A percentile compares a stretch with the other conserved stretches of the same genome.
phyloP scores from a whole-genome alignment of 2,113 vertebrate species.

The Catagonus wagneri region DNA sequence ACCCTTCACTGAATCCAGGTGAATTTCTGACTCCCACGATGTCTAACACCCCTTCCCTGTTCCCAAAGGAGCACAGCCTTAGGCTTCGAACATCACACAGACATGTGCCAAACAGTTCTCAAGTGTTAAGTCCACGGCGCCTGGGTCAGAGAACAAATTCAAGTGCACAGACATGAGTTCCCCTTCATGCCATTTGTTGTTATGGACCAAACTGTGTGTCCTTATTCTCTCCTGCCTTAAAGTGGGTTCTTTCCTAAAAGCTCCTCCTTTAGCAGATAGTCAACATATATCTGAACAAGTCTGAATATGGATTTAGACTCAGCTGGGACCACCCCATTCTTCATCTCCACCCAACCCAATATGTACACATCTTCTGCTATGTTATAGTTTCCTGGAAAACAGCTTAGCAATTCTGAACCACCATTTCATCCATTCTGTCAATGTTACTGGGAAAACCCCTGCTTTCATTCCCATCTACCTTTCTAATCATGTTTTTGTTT shows the following conservation, averaged over 20 bases:
- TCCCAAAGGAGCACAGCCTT: not conserved
- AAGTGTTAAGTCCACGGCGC: not conserved
- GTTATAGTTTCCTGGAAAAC: not conserved
- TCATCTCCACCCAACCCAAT: not conserved
- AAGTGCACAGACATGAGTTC: not conserved
- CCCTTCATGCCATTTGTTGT: not conserved
- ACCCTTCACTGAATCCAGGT: not conserved
- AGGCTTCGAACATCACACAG: not conserved
- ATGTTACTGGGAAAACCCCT: not conserved
- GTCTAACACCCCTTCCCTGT: not conserved
- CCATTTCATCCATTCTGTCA: not conserved
- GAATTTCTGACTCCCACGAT: not conserved
- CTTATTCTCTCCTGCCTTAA: not conserved
- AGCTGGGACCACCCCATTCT: not conserved
- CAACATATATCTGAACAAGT: not conserved
- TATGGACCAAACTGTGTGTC: not conserved
- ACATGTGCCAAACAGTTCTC: not conserved
- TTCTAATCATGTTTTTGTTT: conserved; percentile 22
- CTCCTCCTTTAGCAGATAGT: not conserved
- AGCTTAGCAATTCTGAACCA: conserved; percentile 14
- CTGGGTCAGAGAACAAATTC: conserved; percentile 32
- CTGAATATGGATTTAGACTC: not conserved
- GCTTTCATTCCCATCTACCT: not conserved
- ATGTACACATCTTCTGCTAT: not conserved
- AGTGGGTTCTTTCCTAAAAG: not conserved